Conservation (phyloP, 2,113 vertebrate species). For the Dunckerocampus dactyliophorus region DNA sequence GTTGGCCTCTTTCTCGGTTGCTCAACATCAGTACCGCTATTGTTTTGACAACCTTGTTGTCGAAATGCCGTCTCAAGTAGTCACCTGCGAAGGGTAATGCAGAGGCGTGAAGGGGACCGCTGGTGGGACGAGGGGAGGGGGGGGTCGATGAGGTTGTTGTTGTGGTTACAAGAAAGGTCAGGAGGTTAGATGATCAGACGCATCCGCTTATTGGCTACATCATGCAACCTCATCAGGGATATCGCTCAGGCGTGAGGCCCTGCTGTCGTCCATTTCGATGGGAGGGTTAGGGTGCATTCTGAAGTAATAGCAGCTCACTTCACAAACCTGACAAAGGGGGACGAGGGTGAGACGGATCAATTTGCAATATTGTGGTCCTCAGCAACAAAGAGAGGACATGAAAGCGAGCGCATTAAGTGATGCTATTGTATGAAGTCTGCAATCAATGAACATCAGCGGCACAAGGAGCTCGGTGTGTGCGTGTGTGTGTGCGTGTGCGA, state of each 20-base stretch:
- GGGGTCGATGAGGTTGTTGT: not conserved
- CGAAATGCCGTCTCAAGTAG: conserved; percentile 31
- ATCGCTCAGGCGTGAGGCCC: conserved; percentile 73
- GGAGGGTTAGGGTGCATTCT: conserved; percentile 26
- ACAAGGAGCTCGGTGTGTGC: conserved; percentile 21
- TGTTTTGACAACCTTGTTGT: too few relatives aligned
- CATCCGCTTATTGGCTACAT: conserved; percentile 85
- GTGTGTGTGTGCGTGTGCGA: not conserved
- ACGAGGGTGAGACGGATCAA: conserved; percentile 82
- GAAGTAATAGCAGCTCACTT: conserved; percentile 76
- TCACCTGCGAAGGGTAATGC: conserved; percentile 50
- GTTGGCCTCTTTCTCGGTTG: too few relatives aligned
- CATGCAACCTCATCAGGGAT: conserved; percentile 88
- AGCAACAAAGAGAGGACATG: conserved; percentile 87
- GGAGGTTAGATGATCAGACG: conserved; percentile 87
- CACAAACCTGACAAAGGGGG: conserved; percentile 78
- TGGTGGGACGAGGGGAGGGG: conserved; percentile 22
- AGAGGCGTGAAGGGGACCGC: conserved; percentile 25
- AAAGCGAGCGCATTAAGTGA: conserved; percentile 89
- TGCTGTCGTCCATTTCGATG: conserved; percentile 85
- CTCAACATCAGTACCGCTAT: too few relatives aligned
- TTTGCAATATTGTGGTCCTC: conserved; percentile 91
- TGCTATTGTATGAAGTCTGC: conserved; percentile 84
- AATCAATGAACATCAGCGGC: conserved; percentile 95
- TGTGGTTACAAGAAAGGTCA: conserved; percentile 49